Percentiles rank a stretch among this genome's conserved stretches.
Conservation (phyloP, 2,888 invertebrate genomes). For the Rhodophaea formosa region DNA sequence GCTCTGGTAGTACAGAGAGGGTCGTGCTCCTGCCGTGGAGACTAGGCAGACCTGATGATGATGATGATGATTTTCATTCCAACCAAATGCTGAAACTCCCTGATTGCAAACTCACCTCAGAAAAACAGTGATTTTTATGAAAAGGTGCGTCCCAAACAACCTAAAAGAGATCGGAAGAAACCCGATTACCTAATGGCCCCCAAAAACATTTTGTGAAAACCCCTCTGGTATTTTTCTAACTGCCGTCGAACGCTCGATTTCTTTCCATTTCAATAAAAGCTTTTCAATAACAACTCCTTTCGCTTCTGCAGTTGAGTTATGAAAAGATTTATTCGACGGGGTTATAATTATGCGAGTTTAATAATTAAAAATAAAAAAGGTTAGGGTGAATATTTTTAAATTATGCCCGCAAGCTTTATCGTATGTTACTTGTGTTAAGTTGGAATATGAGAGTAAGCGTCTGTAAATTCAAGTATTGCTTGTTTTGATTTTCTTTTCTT, state of each 20-base stretch:
- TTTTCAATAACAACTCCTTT: slow-evolving; percentile 57
- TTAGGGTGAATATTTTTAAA: neutral
- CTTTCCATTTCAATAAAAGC: slow-evolving; percentile 51
- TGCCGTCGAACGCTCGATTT: slow-evolving; percentile 49
- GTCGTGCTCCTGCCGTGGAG: too few species aligned
- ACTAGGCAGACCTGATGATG: too few species aligned
- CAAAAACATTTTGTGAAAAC: slow-evolving; percentile 43
- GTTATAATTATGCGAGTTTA: neutral
- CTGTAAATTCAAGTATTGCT: too few species aligned
- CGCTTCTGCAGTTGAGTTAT: slow-evolving; percentile 48
- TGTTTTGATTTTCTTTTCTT: too few species aligned
- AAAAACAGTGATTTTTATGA: slow-evolving; percentile 23
- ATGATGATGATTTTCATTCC: too few species aligned
- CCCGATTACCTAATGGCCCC: slow-evolving; percentile 44
- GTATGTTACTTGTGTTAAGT: too few species aligned
- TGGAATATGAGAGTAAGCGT: too few species aligned
- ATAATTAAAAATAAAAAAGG: neutral
- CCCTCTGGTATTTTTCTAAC: slow-evolving; percentile 49
- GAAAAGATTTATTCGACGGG: slow-evolving; percentile 45
- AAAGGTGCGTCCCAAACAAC: slow-evolving; percentile 26
- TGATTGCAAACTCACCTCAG: neutral
- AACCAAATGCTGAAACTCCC: neutral
- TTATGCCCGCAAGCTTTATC: too few species aligned
- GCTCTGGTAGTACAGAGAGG: too few species aligned
- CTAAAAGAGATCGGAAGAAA: slow-evolving; percentile 33